These are phyloP conservation scores for Oceanodroma tethys DNA, from an alignment of 2,113 vertebrate species.

Conservation along the genomic window DNA sequence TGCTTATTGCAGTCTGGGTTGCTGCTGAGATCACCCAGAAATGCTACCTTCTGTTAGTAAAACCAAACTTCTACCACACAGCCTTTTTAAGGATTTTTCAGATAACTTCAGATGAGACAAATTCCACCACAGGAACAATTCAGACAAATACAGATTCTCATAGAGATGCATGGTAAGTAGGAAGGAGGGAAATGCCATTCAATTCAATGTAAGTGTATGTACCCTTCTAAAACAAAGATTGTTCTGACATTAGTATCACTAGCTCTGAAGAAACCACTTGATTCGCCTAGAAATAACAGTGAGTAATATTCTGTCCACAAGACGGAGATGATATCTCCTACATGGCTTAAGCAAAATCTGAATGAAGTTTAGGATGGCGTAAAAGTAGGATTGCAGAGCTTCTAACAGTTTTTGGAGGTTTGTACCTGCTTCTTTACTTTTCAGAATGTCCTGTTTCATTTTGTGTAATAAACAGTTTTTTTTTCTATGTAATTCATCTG, in stretches of 20 bases:
- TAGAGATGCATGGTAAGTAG: not conserved
- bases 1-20: not conserved
- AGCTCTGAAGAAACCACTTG: not conserved
- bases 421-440: not conserved
- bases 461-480: conserved; percentile 4
- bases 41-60: not conserved
- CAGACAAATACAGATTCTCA: not conserved
- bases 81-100: not conserved
- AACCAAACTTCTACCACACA: not conserved
- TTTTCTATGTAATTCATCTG: not conserved
- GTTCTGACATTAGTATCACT: not conserved
- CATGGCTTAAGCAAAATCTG: not conserved
- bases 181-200: not conserved
- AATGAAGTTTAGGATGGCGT: not conserved
- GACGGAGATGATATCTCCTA: not conserved
- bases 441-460: not conserved
- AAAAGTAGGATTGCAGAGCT: not conserved
- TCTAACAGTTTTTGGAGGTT: not conserved
- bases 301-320: not conserved
- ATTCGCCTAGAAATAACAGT: not conserved
- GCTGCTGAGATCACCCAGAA: not conserved
- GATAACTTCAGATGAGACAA: not conserved
- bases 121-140: not conserved
- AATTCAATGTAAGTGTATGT: not conserved
- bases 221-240: not conserved